These are phyloP conservation scores for Forbesichthys agassizii DNA, from an alignment of 2,113 vertebrate genomes.

Conservation along the genomic window DNA sequence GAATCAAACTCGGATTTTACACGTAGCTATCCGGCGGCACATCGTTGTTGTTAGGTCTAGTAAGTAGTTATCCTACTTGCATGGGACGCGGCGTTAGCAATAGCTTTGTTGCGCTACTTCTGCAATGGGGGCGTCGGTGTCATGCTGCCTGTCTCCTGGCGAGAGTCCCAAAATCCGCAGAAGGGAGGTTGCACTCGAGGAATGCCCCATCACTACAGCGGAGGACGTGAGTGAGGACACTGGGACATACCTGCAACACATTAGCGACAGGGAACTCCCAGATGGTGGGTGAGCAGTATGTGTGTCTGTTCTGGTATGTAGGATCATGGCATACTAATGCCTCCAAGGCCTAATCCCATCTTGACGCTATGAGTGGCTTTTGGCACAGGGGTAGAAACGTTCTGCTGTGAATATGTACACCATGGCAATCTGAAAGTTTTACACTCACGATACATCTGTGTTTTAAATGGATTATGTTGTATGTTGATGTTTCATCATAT, in stretches of 20 bases:
- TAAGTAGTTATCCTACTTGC: background rate
- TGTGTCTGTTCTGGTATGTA: background rate
- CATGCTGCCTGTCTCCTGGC: slow-evolving; percentile 88
- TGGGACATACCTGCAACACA: slow-evolving; percentile 92
- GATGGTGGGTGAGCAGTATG: slow-evolving; percentile 77
- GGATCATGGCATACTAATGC: background rate
- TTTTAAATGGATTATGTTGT: no score
- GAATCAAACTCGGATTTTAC: background rate
- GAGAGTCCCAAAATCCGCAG: slow-evolving; percentile 83
- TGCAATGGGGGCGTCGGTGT: slow-evolving; percentile 87
- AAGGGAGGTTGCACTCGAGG: slow-evolving; percentile 74
- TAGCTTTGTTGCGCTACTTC: slow-evolving; percentile 1
- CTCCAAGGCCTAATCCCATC: no score
- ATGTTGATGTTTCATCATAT: no score
- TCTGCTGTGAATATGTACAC: no score
- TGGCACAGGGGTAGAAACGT: no score
- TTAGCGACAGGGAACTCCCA: slow-evolving; percentile 91
- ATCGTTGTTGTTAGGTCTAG: background rate
- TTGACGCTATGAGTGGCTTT: no score
- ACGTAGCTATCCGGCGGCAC: background rate
- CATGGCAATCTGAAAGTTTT: no score
- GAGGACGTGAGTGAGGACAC: slow-evolving; percentile 85
- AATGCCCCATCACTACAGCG: slow-evolving; percentile 77
- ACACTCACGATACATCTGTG: no score
- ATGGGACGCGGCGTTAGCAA: no score